Base-by-base conservation (phyloP, 2,888 invertebrate species). In the Caenorhabditis sp. region DNA sequence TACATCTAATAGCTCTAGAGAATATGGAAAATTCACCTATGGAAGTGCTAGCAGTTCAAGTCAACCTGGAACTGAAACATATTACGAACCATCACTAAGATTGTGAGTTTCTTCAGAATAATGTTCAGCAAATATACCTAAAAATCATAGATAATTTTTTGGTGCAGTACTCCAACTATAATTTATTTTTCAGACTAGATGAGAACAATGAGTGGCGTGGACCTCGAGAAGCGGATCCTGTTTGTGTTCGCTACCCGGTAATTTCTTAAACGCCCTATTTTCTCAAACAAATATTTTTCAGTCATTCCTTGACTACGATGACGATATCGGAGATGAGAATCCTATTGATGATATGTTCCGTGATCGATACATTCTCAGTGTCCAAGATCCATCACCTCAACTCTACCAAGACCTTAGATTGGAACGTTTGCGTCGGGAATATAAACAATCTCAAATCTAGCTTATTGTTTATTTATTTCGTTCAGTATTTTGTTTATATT, bases 331-430 rank as follows among this genome's bases (percentile, higher is more conserved):
- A 12, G 76, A 72, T 10, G 81, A 81, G n/a, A 59, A 64, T 20
- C 77, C 74, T 17, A 74, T 82, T 1, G 80, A 78, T 23, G 78
- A 76, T 38, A 82, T 82, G 82, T 70, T 82, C 59, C 53, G 80
- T 26, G 72, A 80, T 59, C 74, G 78, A 43, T 82, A 82, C 63
- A 78, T 82, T 61, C 69, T 80, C 14, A 77, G 74, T 53, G 76
- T 76, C 0, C 78, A 80, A 38, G 77, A 81, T 62, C 71, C 74
- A 14, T 76, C 79, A 36, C 68, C 77, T 3, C 78, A 82, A 60
- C 57, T 82, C 1, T 74, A 80, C 14, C 77, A 76, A 57, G 77
- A 82, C 36, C 69, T 82, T 52, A 59, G 79, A 50, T 63, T 82
- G 56, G 80, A 80, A 54, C 59, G 77, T 63, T 60, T 82, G 21